These are phyloP conservation scores for Drosophila kepulauana DNA, from an alignment of 1,140 invertebrate genomes.

Conservation along the genomic window DNA sequence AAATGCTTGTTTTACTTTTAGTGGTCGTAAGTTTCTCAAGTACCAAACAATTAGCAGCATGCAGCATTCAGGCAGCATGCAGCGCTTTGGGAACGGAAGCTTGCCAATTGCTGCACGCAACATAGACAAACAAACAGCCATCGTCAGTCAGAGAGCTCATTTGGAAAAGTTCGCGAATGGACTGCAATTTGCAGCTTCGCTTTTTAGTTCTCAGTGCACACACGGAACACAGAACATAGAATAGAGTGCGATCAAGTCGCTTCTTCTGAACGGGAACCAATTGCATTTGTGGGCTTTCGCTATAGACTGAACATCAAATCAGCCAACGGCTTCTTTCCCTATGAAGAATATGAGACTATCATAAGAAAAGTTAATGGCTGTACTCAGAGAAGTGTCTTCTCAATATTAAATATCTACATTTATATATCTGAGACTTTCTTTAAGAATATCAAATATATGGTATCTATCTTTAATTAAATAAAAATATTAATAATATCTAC, in stretches of 20 bases:
- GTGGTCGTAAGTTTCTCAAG: slow-evolving; percentile 80
- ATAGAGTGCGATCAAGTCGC: slow-evolving; percentile 3
- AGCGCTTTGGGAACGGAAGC: slow-evolving; percentile 70
- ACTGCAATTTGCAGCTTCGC: neutral
- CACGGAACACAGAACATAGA: neutral
- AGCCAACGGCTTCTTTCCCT: neutral
- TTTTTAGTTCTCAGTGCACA: slow-evolving; percentile 12
- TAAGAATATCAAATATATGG: no score
- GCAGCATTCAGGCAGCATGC: slow-evolving; percentile 40
- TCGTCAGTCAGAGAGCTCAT: slow-evolving; percentile 1
- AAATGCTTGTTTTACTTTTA: slow-evolving; percentile 80
- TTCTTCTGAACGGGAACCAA: slow-evolving; percentile 11
- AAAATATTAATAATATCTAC: no score
- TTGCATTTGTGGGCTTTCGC: slow-evolving; percentile 72
- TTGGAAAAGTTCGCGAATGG: slow-evolving; percentile 18
- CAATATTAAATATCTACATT: no score
- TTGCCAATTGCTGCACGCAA: slow-evolving; percentile 75
- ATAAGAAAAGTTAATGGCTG: neutral
- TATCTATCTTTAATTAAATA: no score
- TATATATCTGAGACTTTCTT: no score
- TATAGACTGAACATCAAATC: neutral
- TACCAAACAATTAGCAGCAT: slow-evolving; percentile 77
- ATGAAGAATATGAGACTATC: neutral
- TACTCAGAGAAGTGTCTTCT: neutral
- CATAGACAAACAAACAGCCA: slow-evolving; percentile 22